phyloP scores from a whole-genome alignment of 1,140 invertebrate species.

The Macrobrachium nipponense region DNA sequence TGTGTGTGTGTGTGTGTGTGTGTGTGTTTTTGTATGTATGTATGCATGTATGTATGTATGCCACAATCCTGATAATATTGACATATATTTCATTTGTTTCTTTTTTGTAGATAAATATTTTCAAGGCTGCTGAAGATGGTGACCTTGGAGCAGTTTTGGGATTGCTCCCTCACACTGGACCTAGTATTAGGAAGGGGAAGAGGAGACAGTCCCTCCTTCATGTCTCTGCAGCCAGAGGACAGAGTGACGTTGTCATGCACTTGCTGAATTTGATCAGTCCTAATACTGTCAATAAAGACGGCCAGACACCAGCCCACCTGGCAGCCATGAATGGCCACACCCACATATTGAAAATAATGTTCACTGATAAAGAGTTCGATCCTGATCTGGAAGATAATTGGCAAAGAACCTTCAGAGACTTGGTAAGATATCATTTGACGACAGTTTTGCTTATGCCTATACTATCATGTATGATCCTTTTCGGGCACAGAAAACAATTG shows the following conservation, averaged over 20 bases:
- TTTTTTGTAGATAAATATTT: constrained; percentile 12
- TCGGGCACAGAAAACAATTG: background rate
- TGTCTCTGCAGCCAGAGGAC: constrained; percentile 7
- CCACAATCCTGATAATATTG: background rate
- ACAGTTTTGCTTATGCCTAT: background rate
- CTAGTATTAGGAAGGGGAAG: background rate
- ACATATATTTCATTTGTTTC: background rate
- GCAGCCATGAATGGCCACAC: constrained; percentile 42
- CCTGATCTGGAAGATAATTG: constrained; percentile 8
- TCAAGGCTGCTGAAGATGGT: constrained; percentile 23
- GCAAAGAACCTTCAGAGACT: constrained; percentile 26
- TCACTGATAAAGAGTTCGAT: constrained; percentile 32
- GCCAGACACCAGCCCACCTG: constrained; percentile 44
- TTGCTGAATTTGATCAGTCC: constrained; percentile 42
- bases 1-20: too few species aligned
- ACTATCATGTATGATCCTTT: background rate
- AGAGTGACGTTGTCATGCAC: constrained; percentile 31
- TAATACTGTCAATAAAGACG: constrained; percentile 40
- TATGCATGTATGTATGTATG: too few species aligned
- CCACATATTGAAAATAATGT: constrained; percentile 29
- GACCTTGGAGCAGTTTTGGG: constrained; percentile 25
- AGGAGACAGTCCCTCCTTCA: constrained; percentile 39
- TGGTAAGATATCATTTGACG: constrained; percentile 8
- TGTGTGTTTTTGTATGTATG: too few species aligned
- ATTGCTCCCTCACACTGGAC: constrained; percentile 27